Evolutionary conservation across 1,140 invertebrate genomes (phyloP), one percentile per base, ranked within the genome.

Genomic region (Macrotrachela quadricornifera): DNA sequence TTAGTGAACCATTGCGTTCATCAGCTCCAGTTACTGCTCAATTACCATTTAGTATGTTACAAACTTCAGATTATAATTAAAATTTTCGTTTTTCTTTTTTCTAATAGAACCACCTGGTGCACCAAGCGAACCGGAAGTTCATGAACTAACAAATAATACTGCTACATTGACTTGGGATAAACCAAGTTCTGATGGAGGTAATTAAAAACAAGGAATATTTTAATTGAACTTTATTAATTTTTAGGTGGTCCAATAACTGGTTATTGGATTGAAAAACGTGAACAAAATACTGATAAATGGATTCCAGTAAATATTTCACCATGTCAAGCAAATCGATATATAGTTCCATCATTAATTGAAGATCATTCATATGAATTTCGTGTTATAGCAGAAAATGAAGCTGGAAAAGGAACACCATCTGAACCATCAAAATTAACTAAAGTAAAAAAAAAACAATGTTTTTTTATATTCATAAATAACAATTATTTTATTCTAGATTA

Each of bases 81-180:
- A 30, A 2, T 30, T 4, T 4, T 4, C 21, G 2, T 30, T 30
- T 30, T 30, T 30, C 21, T 30, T 30, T 8, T 8, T 4, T 30
- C 21, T 30, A 30, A 30, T 30, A 30, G 21, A 30, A 30, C 86
- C 43, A 37, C 54, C 54, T 3, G 30, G 38, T 6, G 41, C 48
- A 45, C 47, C 54, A 46, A 21, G 43, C 14, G 43, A 46, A 16
- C 43, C 43, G 46, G 37, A 50, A 55, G 54, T 46, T 0, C 50
- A 50, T 41, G 53, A 54, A 21, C 37, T 99, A 14, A 92, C 91
- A 50, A 85, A 84, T 38, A 90, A 99, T 65, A 97, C 96, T 71
- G 92, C 94, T 3, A 90, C 94, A 65, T 75, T 99, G 4, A 79
- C 82, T 62, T 99, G 94, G 94, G 79, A 80, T 6, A 92, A 83